Evolutionary conservation across 2,888 invertebrate genomes (phyloP).

Genomic region (Hedychridium roseum): DNA sequence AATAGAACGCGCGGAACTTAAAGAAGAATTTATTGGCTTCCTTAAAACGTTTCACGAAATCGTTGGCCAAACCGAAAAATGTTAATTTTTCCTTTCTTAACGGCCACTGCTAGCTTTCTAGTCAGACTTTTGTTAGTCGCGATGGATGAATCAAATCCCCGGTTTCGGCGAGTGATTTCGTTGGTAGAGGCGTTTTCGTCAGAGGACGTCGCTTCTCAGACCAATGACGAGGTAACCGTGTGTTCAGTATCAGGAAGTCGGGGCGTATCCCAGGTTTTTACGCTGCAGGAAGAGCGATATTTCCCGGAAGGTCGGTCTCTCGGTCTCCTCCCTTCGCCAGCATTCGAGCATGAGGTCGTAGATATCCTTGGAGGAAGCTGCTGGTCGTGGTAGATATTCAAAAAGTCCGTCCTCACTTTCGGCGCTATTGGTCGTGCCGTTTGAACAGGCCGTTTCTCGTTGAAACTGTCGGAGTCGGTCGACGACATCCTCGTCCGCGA

Average conservation of each 20-base stretch:
- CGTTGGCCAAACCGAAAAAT: no score
- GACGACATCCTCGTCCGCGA: conserved; percentile 81
- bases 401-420: conserved; percentile 59
- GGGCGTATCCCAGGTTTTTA: conserved; percentile 72
- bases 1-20: no score
- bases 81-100: no score
- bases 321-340: conserved; percentile 80
- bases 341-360: conserved; percentile 87
- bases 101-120: no score
- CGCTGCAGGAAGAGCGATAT: conserved; percentile 83
- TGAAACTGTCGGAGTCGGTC: conserved; percentile 80
- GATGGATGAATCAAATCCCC: no score
- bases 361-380: conserved; percentile 80
- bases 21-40: no score
- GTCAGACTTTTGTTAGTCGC: no score
- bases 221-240: conserved; percentile 7
- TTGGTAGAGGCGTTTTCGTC: no score
- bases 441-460: conserved; percentile 52
- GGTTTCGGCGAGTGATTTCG: no score
- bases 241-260: conserved; percentile 63
- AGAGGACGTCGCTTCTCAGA: no score
- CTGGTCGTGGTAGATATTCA: conserved; percentile 73
- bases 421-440: conserved; percentile 14
- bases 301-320: conserved; percentile 82
- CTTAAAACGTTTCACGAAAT: no score